Conservation (phyloP, 2,113 vertebrate species). For the Myotis lucifugus region DNA sequence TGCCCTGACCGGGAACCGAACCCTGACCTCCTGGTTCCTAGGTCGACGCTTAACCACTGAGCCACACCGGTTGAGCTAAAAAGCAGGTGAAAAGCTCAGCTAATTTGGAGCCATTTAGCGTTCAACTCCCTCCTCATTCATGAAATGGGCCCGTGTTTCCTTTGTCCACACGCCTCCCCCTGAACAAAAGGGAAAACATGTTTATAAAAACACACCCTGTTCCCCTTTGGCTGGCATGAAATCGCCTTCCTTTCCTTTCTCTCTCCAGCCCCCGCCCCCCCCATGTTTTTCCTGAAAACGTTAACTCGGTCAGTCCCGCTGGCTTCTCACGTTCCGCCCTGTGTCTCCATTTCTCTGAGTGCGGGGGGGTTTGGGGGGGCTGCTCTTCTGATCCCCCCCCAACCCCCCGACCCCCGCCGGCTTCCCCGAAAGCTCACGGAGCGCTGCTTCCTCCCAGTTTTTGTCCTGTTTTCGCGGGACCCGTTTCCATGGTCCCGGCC, state of each 20-base stretch:
- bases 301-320: background rate
- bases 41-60: too few species aligned
- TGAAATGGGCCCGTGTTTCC: background rate
- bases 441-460: background rate
- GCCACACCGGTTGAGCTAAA: background rate
- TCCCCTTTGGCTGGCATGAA: slow-evolving; percentile 31
- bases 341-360: background rate
- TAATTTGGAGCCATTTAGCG: background rate
- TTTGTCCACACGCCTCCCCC: background rate
- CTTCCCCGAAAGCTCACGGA: background rate
- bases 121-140: background rate
- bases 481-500: background rate
- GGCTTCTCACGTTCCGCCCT: background rate
- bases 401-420: accelerated
- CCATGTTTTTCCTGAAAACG: slow-evolving; percentile 59
- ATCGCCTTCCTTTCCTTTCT: background rate
- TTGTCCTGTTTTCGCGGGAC: slow-evolving; percentile 15
- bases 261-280: background rate
- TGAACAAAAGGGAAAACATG: background rate
- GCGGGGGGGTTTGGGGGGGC: background rate
- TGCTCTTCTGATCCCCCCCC: background rate
- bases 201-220: slow-evolving; percentile 51
- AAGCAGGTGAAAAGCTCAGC: background rate
- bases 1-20: too few species aligned
- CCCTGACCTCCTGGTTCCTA: too few species aligned